A percentile compares a stretch with the other conserved stretches of the same genome.
Evolutionary conservation across 2,888 invertebrate species (phyloP).

Genomic region (Epistrophe grossulariae): DNA sequence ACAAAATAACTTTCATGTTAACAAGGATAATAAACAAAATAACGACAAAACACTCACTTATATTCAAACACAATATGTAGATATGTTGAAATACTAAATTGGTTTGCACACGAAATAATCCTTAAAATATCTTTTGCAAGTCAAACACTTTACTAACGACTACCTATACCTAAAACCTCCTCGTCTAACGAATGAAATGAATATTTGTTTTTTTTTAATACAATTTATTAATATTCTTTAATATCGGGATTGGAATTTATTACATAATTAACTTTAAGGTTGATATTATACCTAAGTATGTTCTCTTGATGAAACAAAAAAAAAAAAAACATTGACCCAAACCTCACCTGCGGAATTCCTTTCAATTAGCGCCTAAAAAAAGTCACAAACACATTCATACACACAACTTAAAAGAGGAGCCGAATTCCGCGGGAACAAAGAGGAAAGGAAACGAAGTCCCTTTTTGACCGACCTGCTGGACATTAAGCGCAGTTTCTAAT

Average conservation of each 20-base stretch:
- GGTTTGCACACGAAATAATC: conserved; percentile 37
- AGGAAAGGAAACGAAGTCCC: conserved; percentile 12
- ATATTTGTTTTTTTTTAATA: not conserved
- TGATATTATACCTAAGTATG: conserved; percentile 17
- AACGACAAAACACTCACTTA: conserved; percentile 72
- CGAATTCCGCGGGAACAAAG: not conserved
- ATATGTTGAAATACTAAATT: conserved; percentile 18
- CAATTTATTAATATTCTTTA: conserved; percentile 32
- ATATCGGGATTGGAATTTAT: conserved; percentile 64
- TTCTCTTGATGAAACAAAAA: conserved; percentile 19
- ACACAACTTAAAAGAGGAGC: not conserved
- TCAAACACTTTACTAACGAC: conserved; percentile 55
- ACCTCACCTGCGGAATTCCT: conserved; percentile 68
- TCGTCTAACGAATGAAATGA: conserved; percentile 16
- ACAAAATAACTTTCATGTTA: conserved; percentile 53
- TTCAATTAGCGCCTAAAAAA: conserved; percentile 69
- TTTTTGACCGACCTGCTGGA: conserved; percentile 48
- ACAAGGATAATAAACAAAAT: conserved; percentile 56
- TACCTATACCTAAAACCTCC: too few relatives aligned
- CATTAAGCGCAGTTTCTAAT: conserved; percentile 76
- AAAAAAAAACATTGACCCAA: conserved; percentile 38
- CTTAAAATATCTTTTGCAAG: conserved; percentile 57
- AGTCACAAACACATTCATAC: conserved; percentile 8
- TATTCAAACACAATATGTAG: conserved; percentile 9
- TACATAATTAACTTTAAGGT: conserved; percentile 71